Evolutionary conservation across 2,888 invertebrate species (phyloP).

Genomic region (Volucella inflata): DNA sequence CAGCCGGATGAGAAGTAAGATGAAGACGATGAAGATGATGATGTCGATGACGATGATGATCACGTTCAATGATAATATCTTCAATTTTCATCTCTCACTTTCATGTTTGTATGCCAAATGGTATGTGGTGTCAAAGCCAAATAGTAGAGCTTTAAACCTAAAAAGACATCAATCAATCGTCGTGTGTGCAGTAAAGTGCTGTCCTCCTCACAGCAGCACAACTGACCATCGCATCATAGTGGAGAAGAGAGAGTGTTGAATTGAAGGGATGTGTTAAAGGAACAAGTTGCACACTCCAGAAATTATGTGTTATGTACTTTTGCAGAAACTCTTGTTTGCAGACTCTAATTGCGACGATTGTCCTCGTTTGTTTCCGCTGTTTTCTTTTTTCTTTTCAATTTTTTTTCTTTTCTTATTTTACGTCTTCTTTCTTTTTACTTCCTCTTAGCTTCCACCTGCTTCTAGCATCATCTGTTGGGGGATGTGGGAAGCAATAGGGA

Average conservation of each 20-base stretch:
- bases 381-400: conserved; percentile 18
- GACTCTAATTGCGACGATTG: conserved; percentile 2
- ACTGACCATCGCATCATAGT: conserved; percentile 15
- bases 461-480: conserved; percentile 52
- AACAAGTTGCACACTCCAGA: conserved; percentile 13
- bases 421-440: conserved; percentile 36
- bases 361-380: conserved; percentile 63
- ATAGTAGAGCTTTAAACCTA: conserved; percentile 7
- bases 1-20: conserved; percentile 26
- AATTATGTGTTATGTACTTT: conserved; percentile 13
- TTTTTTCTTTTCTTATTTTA: too few relatives aligned
- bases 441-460: conserved; percentile 60
- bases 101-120: conserved; percentile 41
- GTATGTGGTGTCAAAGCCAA: background rate
- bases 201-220: conserved; percentile 8
- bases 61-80: conserved; percentile 76
- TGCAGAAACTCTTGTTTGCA: background rate
- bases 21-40: conserved; percentile 64
- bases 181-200: conserved; percentile 5
- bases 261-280: background rate
- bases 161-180: conserved; percentile 21
- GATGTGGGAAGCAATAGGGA: conserved; percentile 43
- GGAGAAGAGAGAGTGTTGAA: background rate
- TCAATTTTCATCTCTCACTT: conserved; percentile 77
- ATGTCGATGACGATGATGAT: conserved; percentile 68